Evolutionary conservation across 1,140 invertebrate genomes (phyloP).

Genomic region (Drosophila asahinai): DNA sequence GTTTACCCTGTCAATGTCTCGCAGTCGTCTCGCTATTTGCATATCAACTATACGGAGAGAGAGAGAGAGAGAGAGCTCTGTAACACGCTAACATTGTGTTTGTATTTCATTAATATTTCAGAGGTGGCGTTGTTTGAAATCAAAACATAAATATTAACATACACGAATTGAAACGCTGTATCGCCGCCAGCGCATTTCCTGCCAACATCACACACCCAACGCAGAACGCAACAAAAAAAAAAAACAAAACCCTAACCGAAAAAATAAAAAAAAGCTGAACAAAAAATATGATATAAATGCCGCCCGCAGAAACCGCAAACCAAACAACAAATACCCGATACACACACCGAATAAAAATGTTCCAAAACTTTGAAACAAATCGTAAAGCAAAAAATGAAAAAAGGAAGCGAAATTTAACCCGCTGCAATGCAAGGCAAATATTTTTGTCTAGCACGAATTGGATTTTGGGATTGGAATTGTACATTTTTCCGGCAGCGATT

Average conservation of each 20-base stretch:
- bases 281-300: conserved; percentile 79
- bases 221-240: conserved; percentile 9
- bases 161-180: conserved; percentile 82
- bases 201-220: conserved; percentile 27
- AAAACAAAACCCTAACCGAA: conserved; percentile 19
- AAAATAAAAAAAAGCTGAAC: conserved; percentile 21
- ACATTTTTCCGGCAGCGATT: conserved; percentile 40
- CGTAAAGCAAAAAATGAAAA: conserved; percentile 20
- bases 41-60: conserved; percentile 68
- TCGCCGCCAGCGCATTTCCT: conserved; percentile 75
- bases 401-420: conserved; percentile 61
- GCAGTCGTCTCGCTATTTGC: conserved; percentile 70
- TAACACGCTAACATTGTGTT: conserved; percentile 79
- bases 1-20: conserved; percentile 54
- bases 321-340: conserved; percentile 60
- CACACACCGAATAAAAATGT: conserved; percentile 49
- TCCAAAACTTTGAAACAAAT: conserved; percentile 46
- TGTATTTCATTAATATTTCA: conserved; percentile 84
- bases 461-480: conserved; percentile 41
- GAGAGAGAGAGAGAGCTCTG: conserved; percentile 14
- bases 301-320: conserved; percentile 76
- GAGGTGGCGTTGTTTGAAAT: conserved; percentile 83
- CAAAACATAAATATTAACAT: conserved; percentile 84
- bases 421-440: conserved; percentile 75
- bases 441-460: conserved; percentile 74